These are phyloP conservation scores for Pavo muticus DNA, from an alignment of 2,113 vertebrate genomes.

Conservation along the genomic window DNA sequence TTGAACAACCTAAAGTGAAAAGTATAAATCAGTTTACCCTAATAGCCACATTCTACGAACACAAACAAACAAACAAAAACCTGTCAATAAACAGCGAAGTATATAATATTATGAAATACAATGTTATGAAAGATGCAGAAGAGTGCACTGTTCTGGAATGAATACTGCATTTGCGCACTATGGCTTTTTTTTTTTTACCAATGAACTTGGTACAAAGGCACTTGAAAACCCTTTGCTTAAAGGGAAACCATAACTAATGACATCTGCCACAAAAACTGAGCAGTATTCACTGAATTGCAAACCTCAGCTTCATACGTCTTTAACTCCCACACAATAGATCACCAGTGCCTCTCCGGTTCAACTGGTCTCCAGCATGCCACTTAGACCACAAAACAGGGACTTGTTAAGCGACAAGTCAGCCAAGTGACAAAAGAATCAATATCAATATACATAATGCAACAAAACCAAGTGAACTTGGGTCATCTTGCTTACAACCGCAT, in stretches of 20 bases:
- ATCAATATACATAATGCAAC: conserved; percentile 4
- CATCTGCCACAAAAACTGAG: conserved; percentile 15
- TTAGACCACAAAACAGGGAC: neutral
- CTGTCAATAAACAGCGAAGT: neutral
- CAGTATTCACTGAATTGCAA: conserved; percentile 25
- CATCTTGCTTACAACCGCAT: neutral
- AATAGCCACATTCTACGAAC: neutral
- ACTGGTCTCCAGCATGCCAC: neutral
- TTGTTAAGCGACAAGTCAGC: conserved; percentile 15
- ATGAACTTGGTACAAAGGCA: neutral
- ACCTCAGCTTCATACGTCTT: neutral
- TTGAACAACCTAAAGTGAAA: neutral
- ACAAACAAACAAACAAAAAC: neutral
- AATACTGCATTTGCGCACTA: neutral
- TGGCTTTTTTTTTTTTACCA: neutral
- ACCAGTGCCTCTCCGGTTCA: neutral
- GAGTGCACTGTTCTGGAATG: neutral
- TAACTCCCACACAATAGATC: neutral
- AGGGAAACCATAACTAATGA: conserved; percentile 38
- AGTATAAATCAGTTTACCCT: neutral
- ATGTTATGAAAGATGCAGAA: neutral
- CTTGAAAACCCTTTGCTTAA: neutral
- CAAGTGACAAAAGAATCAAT: conserved; percentile 19
- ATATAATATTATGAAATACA: neutral
- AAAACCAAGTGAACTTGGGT: conserved; percentile 16